Conservation (phyloP, 2,797 vertebrate genomes). For the Melanotaenia pygmaea region DNA sequence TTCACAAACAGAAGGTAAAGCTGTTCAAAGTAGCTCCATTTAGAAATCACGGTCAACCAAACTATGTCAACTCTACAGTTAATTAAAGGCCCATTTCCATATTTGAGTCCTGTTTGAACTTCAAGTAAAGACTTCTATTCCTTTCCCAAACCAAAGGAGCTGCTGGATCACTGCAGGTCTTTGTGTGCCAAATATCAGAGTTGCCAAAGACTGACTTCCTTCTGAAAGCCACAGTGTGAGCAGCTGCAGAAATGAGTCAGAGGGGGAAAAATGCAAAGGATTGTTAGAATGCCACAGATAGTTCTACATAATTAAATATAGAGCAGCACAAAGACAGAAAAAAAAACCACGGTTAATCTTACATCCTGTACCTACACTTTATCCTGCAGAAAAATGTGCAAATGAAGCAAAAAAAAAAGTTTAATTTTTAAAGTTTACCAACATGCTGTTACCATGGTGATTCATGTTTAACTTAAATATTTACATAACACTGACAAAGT, state of each 20-base stretch:
- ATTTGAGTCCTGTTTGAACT: constrained; percentile 53
- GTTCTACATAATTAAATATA: constrained; percentile 67
- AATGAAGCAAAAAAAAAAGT: background rate
- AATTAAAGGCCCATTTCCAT: constrained; percentile 68
- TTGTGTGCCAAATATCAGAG: constrained; percentile 63
- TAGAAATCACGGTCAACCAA: constrained; percentile 28
- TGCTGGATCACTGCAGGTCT: constrained; percentile 58
- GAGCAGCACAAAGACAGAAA: constrained; percentile 16
- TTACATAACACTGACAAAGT: constrained; percentile 42
- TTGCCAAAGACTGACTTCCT: constrained; percentile 70
- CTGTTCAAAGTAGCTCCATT: constrained; percentile 33
- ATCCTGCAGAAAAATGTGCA: constrained; percentile 5
- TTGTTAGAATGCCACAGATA: constrained; percentile 70
- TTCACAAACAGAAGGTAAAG: constrained; percentile 42
- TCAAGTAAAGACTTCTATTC: constrained; percentile 50
- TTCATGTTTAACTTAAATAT: constrained; percentile 31
- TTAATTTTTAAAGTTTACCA: background rate
- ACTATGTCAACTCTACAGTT: constrained; percentile 34
- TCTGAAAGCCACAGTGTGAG: constrained; percentile 68
- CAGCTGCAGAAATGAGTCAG: constrained; percentile 80
- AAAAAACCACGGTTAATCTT: constrained; percentile 44
- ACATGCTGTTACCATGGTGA: constrained; percentile 32
- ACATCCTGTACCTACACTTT: constrained; percentile 33
- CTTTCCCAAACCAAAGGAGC: constrained; percentile 52
- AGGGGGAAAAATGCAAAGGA: constrained; percentile 61